phyloP scores from a whole-genome alignment of 2,888 invertebrate genomes.

The Drosophila anceps region DNA sequence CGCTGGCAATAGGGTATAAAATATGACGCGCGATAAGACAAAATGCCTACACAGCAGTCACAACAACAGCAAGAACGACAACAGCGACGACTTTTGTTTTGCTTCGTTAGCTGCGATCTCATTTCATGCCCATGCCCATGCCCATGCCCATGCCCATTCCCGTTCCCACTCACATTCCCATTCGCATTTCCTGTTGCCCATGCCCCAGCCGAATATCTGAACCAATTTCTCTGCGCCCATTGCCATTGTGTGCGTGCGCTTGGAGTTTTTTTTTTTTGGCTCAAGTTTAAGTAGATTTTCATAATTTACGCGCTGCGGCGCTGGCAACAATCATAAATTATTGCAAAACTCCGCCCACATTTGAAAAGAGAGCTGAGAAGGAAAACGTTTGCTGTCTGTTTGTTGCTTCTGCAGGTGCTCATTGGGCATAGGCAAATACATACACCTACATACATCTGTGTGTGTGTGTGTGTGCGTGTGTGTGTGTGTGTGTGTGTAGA shows the following conservation, averaged over 20 bases:
- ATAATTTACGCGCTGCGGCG: constrained; percentile 76
- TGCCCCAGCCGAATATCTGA: neutral
- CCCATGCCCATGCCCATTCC: neutral
- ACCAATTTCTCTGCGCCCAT: neutral
- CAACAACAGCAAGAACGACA: constrained; percentile 27
- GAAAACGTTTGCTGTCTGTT: neutral
- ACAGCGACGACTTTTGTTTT: constrained; percentile 68
- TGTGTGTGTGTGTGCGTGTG: no score
- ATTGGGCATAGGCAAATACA: constrained; percentile 20
- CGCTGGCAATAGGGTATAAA: constrained; percentile 51
- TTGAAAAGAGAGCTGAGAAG: neutral
- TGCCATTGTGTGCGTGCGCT: constrained; percentile 14
- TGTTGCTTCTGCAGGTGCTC: constrained; percentile 20
- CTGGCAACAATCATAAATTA: constrained; percentile 74
- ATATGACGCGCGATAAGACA: constrained; percentile 53
- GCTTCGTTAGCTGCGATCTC: constrained; percentile 66
- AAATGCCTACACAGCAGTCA: constrained; percentile 53
- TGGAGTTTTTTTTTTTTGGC: constrained; percentile 46
- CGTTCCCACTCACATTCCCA: neutral
- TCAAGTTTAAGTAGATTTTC: constrained; percentile 80
- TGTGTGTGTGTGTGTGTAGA: no score
- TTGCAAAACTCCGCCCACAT: constrained; percentile 31
- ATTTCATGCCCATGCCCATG: constrained; percentile 6
- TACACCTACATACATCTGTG: neutral
- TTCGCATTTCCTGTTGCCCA: neutral